Evolutionary conservation across 2,113 vertebrate genomes (phyloP), one percentile per base, ranked within the genome.

Genomic region (Catharus fuscescens): DNA sequence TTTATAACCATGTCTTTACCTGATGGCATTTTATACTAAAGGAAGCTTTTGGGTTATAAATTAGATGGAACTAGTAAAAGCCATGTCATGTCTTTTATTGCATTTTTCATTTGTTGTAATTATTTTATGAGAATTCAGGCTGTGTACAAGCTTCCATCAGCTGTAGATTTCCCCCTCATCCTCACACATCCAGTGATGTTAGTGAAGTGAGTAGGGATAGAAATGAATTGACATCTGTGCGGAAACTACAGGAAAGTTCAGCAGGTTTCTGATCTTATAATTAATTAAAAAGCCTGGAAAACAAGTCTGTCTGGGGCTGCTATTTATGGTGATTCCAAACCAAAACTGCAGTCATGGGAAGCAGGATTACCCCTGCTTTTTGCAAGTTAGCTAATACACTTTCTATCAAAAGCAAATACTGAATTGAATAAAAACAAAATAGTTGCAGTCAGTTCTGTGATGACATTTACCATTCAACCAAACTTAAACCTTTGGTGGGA

Each of bases 101-200:
- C 87, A 96, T 95, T 95, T 96, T 96, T 97, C 90, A 95, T 95
- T 95, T 92, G 57, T 85, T 92, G 72, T 95, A 95, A 94, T 80
- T 97, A 93, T 97, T 96, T 96, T 90, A 97, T 96, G 86, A 96
- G 88, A 80, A 85, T 81, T 94, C 80, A 70, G 83, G 40, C 70
- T 79, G 70, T 93, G 86, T 90, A 82, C 87, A 70, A 91, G 91
- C 50, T 97, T 94, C 59, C 52, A 84, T 71, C 47, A 79, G 57
- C 50, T 74, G 48, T 61, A 80, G 70, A n/a, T 92, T 48, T 76
- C 50, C 24, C n/a, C 31, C 29, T 80, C 45, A 57, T 31, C 50
- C 62, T 88, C 47, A 42, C 40, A 69, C 15, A 57, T 67, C 48
- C 52, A 77, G 23, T 74, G 38, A n/a, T 90, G 26, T 53, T 88